These are phyloP conservation scores for Parambassis ranga DNA, from an alignment of 2,797 vertebrate genomes.

Conservation along the genomic window DNA sequence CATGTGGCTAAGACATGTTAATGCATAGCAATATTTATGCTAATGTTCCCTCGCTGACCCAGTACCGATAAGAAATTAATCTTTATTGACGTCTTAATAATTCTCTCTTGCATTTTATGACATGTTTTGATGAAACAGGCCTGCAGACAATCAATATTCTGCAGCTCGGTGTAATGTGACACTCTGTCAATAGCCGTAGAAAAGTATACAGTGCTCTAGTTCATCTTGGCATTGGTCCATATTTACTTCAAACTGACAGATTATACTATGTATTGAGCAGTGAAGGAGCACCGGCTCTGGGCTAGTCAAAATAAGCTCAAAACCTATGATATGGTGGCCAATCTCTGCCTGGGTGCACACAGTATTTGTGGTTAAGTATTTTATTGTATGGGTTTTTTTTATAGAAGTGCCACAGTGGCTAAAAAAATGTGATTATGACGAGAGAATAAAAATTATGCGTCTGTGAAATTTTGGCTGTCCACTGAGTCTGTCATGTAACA, in stretches of 20 bases:
- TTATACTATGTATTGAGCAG: slow-evolving; percentile 1
- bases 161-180: slow-evolving; percentile 49
- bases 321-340: slow-evolving; percentile 10
- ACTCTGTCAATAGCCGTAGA: slow-evolving; percentile 51
- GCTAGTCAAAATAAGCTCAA: slow-evolving; percentile 50
- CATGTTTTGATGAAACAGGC: slow-evolving; percentile 62
- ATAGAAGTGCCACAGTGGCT: slow-evolving; percentile 9
- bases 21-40: slow-evolving; percentile 58
- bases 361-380: not conserved
- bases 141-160: slow-evolving; percentile 54
- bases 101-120: slow-evolving; percentile 45
- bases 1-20: slow-evolving; percentile 59
- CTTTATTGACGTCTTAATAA: slow-evolving; percentile 70
- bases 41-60: slow-evolving; percentile 42
- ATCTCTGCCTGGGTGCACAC: slow-evolving; percentile 3
- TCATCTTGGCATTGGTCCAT: slow-evolving; percentile 51
- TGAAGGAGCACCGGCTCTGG: not conserved
- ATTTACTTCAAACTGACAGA: slow-evolving; percentile 50
- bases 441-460: slow-evolving; percentile 1
- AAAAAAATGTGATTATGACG: slow-evolving; percentile 5
- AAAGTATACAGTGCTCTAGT: slow-evolving; percentile 33
- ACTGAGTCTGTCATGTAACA: slow-evolving; percentile 6
- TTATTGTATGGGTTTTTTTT: not conserved
- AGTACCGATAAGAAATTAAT: slow-evolving; percentile 57
- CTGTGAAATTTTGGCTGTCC: slow-evolving; percentile 22